Evolutionary conservation across 2,888 invertebrate genomes (phyloP).

Genomic region (Caenorhabditis wallacei): DNA sequence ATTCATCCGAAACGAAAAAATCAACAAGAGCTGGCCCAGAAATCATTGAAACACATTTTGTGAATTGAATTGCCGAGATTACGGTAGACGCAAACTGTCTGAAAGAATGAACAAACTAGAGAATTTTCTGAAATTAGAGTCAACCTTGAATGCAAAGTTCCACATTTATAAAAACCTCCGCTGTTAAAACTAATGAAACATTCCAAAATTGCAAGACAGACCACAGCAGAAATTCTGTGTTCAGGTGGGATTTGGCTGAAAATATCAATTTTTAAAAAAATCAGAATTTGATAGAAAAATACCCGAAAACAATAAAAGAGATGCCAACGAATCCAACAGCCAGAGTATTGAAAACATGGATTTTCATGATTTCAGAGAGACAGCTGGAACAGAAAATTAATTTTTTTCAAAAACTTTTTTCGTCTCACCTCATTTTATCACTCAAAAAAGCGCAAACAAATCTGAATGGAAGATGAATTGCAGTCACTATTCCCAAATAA

Average conservation of each 20-base stretch:
- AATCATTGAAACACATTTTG: constrained; percentile 74
- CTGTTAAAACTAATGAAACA: constrained; percentile 75
- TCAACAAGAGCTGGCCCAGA: constrained; percentile 73
- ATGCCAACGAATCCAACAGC: constrained; percentile 72
- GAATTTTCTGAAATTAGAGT: background rate
- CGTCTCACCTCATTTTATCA: constrained; percentile 71
- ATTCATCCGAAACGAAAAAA: constrained; percentile 71
- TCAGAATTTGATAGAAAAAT: background rate
- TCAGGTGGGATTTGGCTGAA: constrained; percentile 51
- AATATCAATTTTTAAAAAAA: background rate
- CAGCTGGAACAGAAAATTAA: constrained; percentile 45
- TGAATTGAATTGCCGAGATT: constrained; percentile 74
- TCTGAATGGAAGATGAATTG: constrained; percentile 72
- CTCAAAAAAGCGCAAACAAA: constrained; percentile 73
- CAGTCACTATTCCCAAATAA: constrained; percentile 50
- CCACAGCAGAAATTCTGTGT: constrained; percentile 59
- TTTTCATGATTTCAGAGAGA: constrained; percentile 67
- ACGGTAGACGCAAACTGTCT: constrained; percentile 70
- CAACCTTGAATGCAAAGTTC: constrained; percentile 74
- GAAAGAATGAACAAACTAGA: background rate
- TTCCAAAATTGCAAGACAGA: constrained; percentile 65
- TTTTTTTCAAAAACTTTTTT: background rate
- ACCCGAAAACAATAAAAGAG: constrained; percentile 64
- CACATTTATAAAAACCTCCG: constrained; percentile 79
- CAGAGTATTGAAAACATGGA: constrained; percentile 72